Evolutionary conservation across 2,888 invertebrate genomes (phyloP).

Genomic region (Chironomus tentans): DNA sequence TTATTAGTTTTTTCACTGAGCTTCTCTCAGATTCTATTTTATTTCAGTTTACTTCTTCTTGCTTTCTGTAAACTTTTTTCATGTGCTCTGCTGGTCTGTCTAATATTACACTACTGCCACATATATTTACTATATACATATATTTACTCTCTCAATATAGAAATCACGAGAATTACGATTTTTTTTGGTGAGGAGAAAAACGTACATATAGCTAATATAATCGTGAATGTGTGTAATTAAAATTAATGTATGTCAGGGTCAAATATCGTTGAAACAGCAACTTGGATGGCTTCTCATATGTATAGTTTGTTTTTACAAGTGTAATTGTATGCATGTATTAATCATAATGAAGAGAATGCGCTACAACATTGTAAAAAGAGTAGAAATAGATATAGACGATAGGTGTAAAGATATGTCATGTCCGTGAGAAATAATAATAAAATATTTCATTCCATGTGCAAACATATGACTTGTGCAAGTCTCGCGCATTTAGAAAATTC

Average conservation of each 20-base stretch:
- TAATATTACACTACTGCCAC: neutral
- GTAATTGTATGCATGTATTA: neutral
- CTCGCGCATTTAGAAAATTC: too few species aligned
- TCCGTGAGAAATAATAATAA: too few species aligned
- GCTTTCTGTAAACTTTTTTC: neutral
- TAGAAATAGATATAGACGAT: too few species aligned
- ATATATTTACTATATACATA: neutral
- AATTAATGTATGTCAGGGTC: slow-evolving; percentile 27
- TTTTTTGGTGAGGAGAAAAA: neutral
- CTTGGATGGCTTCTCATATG: slow-evolving; percentile 19
- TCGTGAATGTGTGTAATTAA: slow-evolving; percentile 21
- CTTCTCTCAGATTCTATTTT: neutral
- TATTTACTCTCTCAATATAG: neutral
- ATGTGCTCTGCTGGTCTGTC: neutral
- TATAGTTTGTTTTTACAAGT: neutral
- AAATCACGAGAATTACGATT: too few species aligned
- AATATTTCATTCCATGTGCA: too few species aligned
- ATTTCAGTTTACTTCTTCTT: neutral
- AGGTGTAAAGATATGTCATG: too few species aligned
- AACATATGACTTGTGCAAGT: too few species aligned
- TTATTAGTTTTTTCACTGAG: neutral
- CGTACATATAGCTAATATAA: neutral
- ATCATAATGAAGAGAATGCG: too few species aligned
- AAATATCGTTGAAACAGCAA: slow-evolving; percentile 9
- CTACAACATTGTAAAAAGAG: too few species aligned